Conservation (phyloP, 2,888 invertebrate genomes). For the Lamproptera curius region DNA sequence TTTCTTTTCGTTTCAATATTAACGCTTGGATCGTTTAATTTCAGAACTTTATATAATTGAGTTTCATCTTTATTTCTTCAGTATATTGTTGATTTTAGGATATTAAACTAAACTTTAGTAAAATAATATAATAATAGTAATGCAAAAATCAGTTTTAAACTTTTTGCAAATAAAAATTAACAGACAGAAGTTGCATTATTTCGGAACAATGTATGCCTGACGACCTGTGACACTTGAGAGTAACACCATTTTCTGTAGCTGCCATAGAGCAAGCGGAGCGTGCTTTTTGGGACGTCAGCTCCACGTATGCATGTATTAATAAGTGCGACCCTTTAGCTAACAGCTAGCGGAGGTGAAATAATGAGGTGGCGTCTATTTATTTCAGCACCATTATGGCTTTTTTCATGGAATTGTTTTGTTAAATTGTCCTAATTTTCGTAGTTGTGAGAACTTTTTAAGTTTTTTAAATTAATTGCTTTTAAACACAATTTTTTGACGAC, state of each 20-base stretch:
- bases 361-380: conserved; percentile 9
- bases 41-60: too few relatives aligned
- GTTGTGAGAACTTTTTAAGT: neutral
- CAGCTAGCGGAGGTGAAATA: conserved; percentile 11
- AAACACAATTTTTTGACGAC: neutral
- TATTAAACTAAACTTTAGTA: too few relatives aligned
- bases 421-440: neutral
- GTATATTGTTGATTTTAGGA: too few relatives aligned
- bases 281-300: conserved; percentile 7
- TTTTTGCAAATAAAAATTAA: too few relatives aligned
- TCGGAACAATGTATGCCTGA: too few relatives aligned
- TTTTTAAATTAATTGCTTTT: neutral
- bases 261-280: conserved; percentile 2
- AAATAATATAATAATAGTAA: too few relatives aligned
- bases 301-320: conserved; percentile 13
- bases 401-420: conserved; percentile 4
- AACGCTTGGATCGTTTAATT: too few relatives aligned
- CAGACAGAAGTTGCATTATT: too few relatives aligned
- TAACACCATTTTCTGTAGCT: conserved; percentile 4
- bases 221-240: neutral
- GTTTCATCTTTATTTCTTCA: too few relatives aligned
- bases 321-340: conserved; percentile 14
- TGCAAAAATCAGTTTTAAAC: too few relatives aligned
- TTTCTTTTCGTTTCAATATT: too few relatives aligned
- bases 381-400: conserved; percentile 9